A percentile compares a stretch with the other conserved stretches of the same genome.
phyloP scores from a whole-genome alignment of 2,888 invertebrate species.

The Drosophila neotestacea region DNA sequence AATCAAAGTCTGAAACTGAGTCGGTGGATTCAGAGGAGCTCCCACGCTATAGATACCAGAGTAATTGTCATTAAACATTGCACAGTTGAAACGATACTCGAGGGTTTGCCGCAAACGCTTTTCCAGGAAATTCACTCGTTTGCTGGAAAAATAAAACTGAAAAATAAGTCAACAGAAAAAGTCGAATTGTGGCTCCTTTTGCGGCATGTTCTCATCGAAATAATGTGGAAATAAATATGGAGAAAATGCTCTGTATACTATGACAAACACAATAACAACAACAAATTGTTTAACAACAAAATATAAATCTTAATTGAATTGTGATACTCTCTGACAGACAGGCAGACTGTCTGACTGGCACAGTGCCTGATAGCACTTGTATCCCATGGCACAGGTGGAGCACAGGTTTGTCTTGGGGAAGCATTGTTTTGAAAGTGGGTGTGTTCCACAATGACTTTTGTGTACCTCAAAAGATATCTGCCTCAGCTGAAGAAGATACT shows the following conservation, averaged over 20 bases:
- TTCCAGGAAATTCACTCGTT: slow-evolving; percentile 76
- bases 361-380: slow-evolving; percentile 22
- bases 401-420: slow-evolving; percentile 19
- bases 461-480: slow-evolving; percentile 47
- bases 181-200: slow-evolving; percentile 42
- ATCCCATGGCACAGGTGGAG: slow-evolving; percentile 24
- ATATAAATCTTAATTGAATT: slow-evolving; percentile 82
- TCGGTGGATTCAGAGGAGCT: slow-evolving; percentile 36
- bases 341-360: slow-evolving; percentile 11
- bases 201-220: slow-evolving; percentile 43
- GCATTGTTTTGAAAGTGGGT: slow-evolving; percentile 59
- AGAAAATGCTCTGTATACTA: slow-evolving; percentile 57
- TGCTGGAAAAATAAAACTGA: slow-evolving; percentile 42
- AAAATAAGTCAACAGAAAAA: slow-evolving; percentile 72
- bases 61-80: slow-evolving; percentile 76
- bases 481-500: slow-evolving; percentile 41
- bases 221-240: slow-evolving; percentile 44
- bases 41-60: slow-evolving; percentile 74
- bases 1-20: neutral
- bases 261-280: slow-evolving; percentile 61
- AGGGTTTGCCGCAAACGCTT: slow-evolving; percentile 74
- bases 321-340: slow-evolving; percentile 62
- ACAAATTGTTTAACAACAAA: slow-evolving; percentile 79
- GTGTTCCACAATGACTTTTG: slow-evolving; percentile 63
- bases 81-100: slow-evolving; percentile 65